Base-by-base conservation (phyloP, 1,140 invertebrate genomes). In the Grapholita molesta region DNA sequence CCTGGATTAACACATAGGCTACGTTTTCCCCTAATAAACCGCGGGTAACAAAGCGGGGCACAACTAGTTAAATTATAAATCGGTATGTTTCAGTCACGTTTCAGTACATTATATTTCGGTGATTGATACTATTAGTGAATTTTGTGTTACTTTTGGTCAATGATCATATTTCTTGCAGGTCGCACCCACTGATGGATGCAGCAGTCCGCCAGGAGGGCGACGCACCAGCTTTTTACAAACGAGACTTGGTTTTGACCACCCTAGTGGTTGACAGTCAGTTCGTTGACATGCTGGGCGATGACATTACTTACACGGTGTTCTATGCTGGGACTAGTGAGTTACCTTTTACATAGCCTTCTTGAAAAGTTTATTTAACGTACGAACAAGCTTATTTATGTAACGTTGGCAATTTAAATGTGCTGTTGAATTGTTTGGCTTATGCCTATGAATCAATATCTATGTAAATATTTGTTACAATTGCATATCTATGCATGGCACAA, bases 131-230 rank as follows among this genome's bases (percentile, higher is more conserved):
- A n/a, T n/a, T n/a, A n/a, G n/a, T n/a, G n/a, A n/a, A n/a, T n/a
- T n/a, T n/a, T n/a, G n/a, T 21, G 15, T 52, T 23, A 21, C 48
- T 52, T 52, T 52, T 8, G 15, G n/a, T n/a, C n/a, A n/a, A n/a
- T n/a, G n/a, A n/a, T 48, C 7, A 18, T 9, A 0, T 73, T 32
- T 71, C 53, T 66, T 53, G 12, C 69, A 92, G 92, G 76, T 95
- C 95, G 15, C 97, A 98, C 93, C 96, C 97, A 21, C 90, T 98
- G 73, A 98, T 98, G 97, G 97, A 98, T 88, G 95, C 96, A 68
- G 96, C 97, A 12, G 96, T 97, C 42, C 92, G 94, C 68, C 96
- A 96, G 86, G 96, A 96, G 79, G 94, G 95, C 77, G 95, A 95
- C 73, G 94, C 95, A 75, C 97, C 97, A 8, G 95, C 96, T 3